Percentiles rank a stretch among this genome's conserved stretches.
Evolutionary conservation across 2,888 invertebrate genomes (phyloP).

Genomic region (Gastracanthus pulcherrimus): DNA sequence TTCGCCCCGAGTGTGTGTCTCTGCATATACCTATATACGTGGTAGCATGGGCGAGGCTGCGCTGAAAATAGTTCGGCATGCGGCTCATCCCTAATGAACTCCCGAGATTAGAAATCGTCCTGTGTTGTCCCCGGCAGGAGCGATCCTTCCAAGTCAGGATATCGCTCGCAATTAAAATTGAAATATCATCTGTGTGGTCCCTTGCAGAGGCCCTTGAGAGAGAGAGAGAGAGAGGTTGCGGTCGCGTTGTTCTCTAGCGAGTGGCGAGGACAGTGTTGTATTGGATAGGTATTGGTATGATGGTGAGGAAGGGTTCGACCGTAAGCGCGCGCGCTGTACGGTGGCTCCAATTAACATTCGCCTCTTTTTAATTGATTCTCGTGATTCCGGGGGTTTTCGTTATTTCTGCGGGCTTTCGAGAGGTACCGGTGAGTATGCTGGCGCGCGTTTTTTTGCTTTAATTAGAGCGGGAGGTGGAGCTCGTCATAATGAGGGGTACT

Average conservation of each 20-base stretch:
- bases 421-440: background rate
- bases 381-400: conserved; percentile 9
- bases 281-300: too few species aligned
- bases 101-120: conserved; percentile 71
- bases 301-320: too few species aligned
- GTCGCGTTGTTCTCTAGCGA: too few species aligned
- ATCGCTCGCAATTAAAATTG: conserved; percentile 74
- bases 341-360: conserved; percentile 48
- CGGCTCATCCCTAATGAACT: conserved; percentile 70
- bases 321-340: too few species aligned
- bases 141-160: conserved; percentile 61
- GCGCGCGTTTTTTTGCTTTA: background rate
- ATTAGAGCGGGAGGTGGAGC: too few species aligned
- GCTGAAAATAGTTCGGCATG: conserved; percentile 67
- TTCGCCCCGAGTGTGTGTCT: background rate
- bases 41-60: background rate
- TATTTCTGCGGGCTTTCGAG: background rate
- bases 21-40: too few species aligned
- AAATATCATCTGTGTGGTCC: conserved; percentile 72
- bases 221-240: background rate
- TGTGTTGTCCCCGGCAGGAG: background rate
- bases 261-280: background rate
- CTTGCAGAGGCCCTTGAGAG: background rate
- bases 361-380: conserved; percentile 47
- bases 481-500: too few species aligned